Evolutionary conservation across 2,888 invertebrate genomes (phyloP).

Genomic region (Bedellia somnulentella): DNA sequence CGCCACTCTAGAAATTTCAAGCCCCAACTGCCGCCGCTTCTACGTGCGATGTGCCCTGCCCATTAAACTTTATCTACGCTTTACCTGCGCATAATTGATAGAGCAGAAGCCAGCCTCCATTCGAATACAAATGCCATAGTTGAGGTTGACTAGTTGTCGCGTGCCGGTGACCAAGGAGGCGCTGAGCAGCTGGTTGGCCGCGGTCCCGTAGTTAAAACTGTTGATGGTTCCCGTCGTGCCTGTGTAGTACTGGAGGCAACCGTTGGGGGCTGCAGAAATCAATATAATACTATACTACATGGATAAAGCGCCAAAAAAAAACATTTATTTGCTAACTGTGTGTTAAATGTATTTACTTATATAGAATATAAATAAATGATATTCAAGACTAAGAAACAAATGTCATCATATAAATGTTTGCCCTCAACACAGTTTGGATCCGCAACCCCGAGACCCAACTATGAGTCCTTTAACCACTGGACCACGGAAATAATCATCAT

Average conservation of each 20-base stretch:
- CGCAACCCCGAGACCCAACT: too few relatives aligned
- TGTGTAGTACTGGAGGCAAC: constrained; percentile 77
- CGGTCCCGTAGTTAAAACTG: constrained; percentile 76
- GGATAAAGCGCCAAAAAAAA: constrained; percentile 1
- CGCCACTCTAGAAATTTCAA: too few relatives aligned
- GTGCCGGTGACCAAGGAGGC: constrained; percentile 66
- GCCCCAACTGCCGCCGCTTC: background rate
- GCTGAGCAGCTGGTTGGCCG: constrained; percentile 56
- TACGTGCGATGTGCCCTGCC: background rate
- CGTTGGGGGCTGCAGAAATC: constrained; percentile 66
- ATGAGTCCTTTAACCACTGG: too few relatives aligned
- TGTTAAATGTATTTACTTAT: too few relatives aligned
- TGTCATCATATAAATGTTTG: too few relatives aligned
- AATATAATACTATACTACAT: constrained; percentile 15
- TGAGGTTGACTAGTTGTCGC: constrained; percentile 69
- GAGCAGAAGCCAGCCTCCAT: constrained; percentile 73
- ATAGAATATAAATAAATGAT: too few relatives aligned
- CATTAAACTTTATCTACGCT: too few relatives aligned
- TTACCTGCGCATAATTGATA: constrained; percentile 58
- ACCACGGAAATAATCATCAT: too few relatives aligned
- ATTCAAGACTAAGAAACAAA: too few relatives aligned
- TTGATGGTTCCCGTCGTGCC: constrained; percentile 63
- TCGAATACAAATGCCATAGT: constrained; percentile 78
- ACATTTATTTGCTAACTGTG: background rate
- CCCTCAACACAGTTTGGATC: too few relatives aligned